phyloP scores from a whole-genome alignment of 2,113 vertebrate genomes.

The Nothoprocta pentlandii region DNA sequence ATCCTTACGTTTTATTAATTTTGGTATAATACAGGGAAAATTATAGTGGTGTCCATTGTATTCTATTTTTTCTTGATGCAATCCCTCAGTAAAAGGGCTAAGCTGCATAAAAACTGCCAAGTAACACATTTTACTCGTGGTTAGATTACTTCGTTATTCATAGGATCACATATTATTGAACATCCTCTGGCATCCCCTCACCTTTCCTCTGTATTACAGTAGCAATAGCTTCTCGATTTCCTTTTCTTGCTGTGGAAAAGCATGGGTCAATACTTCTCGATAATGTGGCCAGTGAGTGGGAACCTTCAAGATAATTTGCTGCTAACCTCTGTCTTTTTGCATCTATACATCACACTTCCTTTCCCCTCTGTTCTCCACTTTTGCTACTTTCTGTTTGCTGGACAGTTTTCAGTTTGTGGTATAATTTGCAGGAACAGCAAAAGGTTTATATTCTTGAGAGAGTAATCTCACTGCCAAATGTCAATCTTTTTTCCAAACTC shows the following conservation, averaged over 20 bases:
- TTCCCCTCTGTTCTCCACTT: neutral
- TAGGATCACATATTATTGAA: neutral
- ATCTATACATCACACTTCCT: neutral
- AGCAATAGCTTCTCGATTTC: neutral
- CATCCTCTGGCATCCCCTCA: neutral
- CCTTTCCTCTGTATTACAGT: neutral
- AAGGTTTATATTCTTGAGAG: neutral
- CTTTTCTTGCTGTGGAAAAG: neutral
- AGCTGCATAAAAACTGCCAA: neutral
- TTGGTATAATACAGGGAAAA: neutral
- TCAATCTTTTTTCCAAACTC: neutral
- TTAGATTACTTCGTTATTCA: neutral
- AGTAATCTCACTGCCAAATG: neutral
- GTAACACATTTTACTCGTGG: neutral
- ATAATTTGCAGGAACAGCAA: neutral
- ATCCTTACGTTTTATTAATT: neutral
- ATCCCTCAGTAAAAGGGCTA: neutral
- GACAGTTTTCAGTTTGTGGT: neutral
- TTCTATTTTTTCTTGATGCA: neutral
- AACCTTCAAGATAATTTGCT: neutral
- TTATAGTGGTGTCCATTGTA: neutral
- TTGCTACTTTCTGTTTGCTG: neutral
- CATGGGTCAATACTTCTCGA: neutral
- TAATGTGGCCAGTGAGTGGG: neutral
- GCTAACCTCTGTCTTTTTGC: neutral